These are phyloP conservation scores for Goniozus legneri DNA, from an alignment of 1,140 invertebrate species.

Conservation along the genomic window DNA sequence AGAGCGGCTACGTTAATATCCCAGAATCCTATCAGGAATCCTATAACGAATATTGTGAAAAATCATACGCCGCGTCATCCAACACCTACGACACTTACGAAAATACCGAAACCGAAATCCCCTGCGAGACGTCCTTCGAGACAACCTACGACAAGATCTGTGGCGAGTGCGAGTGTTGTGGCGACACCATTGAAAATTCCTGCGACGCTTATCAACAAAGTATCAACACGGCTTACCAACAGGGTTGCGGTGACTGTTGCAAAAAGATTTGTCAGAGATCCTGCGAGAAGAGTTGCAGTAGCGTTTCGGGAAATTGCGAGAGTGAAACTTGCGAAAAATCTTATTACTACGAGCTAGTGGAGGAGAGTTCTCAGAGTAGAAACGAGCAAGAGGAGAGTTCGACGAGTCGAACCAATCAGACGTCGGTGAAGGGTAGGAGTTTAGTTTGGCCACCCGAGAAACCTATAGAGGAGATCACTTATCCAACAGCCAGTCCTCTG, in stretches of 20 bases:
- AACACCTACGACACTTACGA: no score
- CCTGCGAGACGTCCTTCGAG: no score
- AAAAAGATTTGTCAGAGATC: background rate
- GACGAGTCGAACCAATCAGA: slow-evolving; percentile 15
- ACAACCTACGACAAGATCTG: no score
- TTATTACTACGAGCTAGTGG: slow-evolving; percentile 31
- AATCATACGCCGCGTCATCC: no score
- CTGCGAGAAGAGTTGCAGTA: background rate
- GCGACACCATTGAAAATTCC: no score
- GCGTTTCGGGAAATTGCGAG: no score
- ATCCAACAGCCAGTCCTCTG: slow-evolving; percentile 50
- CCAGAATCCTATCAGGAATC: slow-evolving; percentile 4
- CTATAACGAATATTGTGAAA: slow-evolving; percentile 5
- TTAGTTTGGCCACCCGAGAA: slow-evolving; percentile 45
- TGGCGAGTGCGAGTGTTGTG: no score
- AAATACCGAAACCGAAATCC: no score
- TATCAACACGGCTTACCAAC: no score
- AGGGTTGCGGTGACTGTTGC: background rate
- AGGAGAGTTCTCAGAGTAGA: slow-evolving; percentile 21
- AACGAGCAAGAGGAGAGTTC: slow-evolving; percentile 5
- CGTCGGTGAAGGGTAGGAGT: slow-evolving; percentile 32
- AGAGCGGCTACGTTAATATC: background rate
- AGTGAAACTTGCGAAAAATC: slow-evolving; percentile 20
- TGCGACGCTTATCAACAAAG: no score
- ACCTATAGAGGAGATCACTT: slow-evolving; percentile 46